A percentile compares a stretch with the other conserved stretches of the same genome.
Evolutionary conservation across 1,140 invertebrate genomes (phyloP).

Genomic region (Scaptodrosophila lebanonensis): DNA sequence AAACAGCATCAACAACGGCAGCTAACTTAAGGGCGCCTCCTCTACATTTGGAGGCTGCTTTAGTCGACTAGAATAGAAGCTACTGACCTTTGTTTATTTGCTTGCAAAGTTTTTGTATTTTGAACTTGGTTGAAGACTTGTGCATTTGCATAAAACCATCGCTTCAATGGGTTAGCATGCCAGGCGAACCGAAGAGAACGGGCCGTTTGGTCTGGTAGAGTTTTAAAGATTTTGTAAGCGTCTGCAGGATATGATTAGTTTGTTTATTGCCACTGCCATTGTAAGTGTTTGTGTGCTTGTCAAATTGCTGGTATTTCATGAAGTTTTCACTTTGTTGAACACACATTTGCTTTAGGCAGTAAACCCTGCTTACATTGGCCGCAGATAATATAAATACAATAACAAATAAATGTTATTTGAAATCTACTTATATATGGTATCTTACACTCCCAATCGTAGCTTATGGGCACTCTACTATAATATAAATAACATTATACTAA

Average conservation of each 20-base stretch:
- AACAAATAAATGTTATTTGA: no score
- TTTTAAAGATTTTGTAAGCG: conserved; percentile 31
- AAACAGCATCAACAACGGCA: conserved; percentile 24
- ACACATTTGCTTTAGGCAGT: no score
- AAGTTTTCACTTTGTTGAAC: background rate
- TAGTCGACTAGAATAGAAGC: background rate
- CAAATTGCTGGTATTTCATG: conserved; percentile 1
- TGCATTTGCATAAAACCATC: conserved; percentile 48
- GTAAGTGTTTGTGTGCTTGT: background rate
- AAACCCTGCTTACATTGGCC: no score
- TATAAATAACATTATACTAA: no score
- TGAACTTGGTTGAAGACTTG: conserved; percentile 41
- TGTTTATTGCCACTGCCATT: background rate
- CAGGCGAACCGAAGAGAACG: background rate
- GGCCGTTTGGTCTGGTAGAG: background rate
- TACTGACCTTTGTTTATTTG: conserved; percentile 57
- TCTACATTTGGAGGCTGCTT: conserved; percentile 1
- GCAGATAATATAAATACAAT: no score
- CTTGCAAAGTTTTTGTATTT: conserved; percentile 52
- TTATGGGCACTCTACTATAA: no score
- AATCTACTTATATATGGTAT: no score
- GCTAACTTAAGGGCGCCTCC: conserved; percentile 9
- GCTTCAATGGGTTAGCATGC: background rate
- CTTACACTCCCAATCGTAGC: no score
- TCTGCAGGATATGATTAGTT: conserved; percentile 34